phyloP scores from a whole-genome alignment of 2,113 vertebrate genomes.

The Corydoras maculifer region DNA sequence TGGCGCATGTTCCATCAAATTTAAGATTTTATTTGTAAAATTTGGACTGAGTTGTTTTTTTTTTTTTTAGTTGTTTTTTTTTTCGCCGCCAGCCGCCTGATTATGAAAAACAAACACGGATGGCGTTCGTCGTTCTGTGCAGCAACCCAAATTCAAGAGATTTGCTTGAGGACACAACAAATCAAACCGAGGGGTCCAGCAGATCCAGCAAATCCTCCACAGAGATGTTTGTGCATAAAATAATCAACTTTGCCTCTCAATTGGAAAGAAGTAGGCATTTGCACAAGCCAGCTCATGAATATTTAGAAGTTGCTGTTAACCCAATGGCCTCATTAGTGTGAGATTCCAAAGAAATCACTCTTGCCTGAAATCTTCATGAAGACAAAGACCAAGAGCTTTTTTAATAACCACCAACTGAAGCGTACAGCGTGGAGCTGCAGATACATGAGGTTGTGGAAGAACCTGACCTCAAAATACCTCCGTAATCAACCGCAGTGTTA shows the following conservation, averaged over 20 bases:
- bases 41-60: too few species aligned
- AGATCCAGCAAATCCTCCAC: neutral
- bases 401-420: neutral
- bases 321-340: neutral
- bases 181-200: neutral
- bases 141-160: neutral
- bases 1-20: too few species aligned
- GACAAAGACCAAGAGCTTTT: neutral
- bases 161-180: neutral
- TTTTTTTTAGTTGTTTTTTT: too few species aligned
- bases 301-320: neutral
- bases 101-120: neutral
- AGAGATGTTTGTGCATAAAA: neutral
- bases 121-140: neutral
- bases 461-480: too few species aligned
- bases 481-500: too few species aligned
- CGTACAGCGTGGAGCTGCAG: too few species aligned
- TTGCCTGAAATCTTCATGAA: neutral
- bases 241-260: neutral
- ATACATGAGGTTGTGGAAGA: too few species aligned
- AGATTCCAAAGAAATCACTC: neutral
- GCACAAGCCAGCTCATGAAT: constrained; percentile 1
- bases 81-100: neutral
- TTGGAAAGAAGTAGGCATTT: neutral
- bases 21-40: neutral